Base-by-base conservation (phyloP, 2,888 invertebrate species). In the Gibbula magus region DNA sequence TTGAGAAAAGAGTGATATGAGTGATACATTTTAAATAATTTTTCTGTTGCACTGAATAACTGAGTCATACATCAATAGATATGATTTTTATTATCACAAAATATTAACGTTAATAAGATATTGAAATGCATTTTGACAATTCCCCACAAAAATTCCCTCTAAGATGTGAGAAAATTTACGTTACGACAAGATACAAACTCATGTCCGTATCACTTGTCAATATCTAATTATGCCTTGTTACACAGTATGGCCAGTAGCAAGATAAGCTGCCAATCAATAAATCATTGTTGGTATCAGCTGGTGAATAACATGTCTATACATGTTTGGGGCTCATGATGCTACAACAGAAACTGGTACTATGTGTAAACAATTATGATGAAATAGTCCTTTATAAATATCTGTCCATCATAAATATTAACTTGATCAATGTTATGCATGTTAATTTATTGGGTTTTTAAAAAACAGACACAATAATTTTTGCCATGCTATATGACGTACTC, bases 251-350 rank as follows among this genome's bases (percentile, higher is more conserved):
- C 61, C 29, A 2, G 0, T 2, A n/a, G 8, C 61, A 25, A 25
- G 29, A 25, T 61, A 25, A 61, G 61, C 29, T 29, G 16, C 4
- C 25, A 61, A 61, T 61, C 61, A 61, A 61, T 61, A 29, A 61
- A 61, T 61, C 61, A 61, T 61, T 61, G 61, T 61, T 29, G 16
- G 29, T 61, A 61, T 61, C 61, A 61, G 61, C 61, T 61, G 61
- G 61, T 61, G 61, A 61, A 13, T 61, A 61, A 13, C 61, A 61
- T 61, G 61, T 32, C 61, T 18, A 61, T 61, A 61, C 61, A 61
- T 61, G 61, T 61, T 61, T 3, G 16, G 61, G 61, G 61, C 61
- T 32, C 18, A 29, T 61, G 25, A 25, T 16, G 61, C 25, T 29
- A 29, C 25, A 29, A 1, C 3, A 22, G 25, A 13, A 18, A 25